Evolutionary conservation across 2,113 vertebrate genomes (phyloP).

Genomic region (Piaya cayana): DNA sequence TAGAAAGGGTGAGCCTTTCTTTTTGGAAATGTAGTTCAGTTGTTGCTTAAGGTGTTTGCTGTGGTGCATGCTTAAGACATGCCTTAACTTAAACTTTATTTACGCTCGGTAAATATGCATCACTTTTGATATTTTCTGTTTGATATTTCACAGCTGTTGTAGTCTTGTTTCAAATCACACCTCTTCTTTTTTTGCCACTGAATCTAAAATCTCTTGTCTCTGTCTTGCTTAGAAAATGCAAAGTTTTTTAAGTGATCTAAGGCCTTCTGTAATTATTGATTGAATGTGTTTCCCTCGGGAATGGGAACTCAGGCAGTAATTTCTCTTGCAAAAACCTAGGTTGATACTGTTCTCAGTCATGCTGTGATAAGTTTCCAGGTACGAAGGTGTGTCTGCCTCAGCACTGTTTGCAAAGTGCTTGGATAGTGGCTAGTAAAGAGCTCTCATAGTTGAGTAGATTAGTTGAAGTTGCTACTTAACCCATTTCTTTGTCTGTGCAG

Average conservation of each 20-base stretch:
- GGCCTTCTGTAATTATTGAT: background rate
- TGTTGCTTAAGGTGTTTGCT: background rate
- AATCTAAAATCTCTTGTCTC: background rate
- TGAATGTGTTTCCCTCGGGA: background rate
- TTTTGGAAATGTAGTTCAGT: background rate
- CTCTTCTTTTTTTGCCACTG: background rate
- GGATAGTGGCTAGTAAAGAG: background rate
- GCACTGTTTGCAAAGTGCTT: background rate
- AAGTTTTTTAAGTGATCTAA: background rate
- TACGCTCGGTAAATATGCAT: background rate
- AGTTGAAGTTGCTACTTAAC: background rate
- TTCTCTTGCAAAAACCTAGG: background rate
- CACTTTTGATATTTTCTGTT: background rate
- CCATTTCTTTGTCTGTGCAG: background rate
- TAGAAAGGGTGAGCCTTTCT: constrained; percentile 88
- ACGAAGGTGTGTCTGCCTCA: background rate
- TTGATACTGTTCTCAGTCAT: background rate
- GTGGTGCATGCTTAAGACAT: background rate
- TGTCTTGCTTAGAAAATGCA: background rate
- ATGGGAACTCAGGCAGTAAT: background rate
- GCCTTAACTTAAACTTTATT: background rate
- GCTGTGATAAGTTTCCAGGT: background rate
- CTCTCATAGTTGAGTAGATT: background rate
- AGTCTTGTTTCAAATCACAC: background rate
- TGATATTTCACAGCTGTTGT: background rate